Conservation (phyloP, 2,113 vertebrate species). For the Strigops habroptila region DNA sequence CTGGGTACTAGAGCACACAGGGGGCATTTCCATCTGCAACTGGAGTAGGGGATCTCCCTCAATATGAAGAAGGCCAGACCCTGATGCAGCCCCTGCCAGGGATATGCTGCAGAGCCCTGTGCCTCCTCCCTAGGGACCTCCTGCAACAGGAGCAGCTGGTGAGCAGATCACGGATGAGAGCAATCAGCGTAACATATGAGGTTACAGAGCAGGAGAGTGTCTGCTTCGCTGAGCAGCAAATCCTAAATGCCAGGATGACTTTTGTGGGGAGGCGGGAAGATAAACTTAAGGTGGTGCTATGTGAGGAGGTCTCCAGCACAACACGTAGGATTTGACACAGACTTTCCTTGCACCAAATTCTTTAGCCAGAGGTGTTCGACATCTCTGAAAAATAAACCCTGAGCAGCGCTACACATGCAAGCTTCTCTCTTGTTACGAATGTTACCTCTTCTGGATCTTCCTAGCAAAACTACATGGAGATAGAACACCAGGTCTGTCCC, state of each 20-base stretch:
- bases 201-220: not conserved
- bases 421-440: not conserved
- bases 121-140: not conserved
- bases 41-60: not conserved
- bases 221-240: not conserved
- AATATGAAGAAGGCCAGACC: not conserved
- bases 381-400: not conserved
- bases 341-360: not conserved
- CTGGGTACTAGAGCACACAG: fast-evolving
- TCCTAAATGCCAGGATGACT: not conserved
- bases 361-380: not conserved
- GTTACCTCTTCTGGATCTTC: not conserved
- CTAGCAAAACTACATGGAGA: not conserved
- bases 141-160: slow-evolving; percentile 28
- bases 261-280: not conserved
- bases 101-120: not conserved
- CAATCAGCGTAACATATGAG: not conserved
- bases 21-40: not conserved
- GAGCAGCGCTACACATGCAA: fast-evolving
- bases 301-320: not conserved
- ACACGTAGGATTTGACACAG: fast-evolving
- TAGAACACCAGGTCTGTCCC: not conserved
- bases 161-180: slow-evolving; percentile 18
- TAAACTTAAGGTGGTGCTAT: not conserved
- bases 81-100: not conserved